Base-by-base conservation (phyloP, 2,797 vertebrate genomes). In the Sebastes nivosus region DNA sequence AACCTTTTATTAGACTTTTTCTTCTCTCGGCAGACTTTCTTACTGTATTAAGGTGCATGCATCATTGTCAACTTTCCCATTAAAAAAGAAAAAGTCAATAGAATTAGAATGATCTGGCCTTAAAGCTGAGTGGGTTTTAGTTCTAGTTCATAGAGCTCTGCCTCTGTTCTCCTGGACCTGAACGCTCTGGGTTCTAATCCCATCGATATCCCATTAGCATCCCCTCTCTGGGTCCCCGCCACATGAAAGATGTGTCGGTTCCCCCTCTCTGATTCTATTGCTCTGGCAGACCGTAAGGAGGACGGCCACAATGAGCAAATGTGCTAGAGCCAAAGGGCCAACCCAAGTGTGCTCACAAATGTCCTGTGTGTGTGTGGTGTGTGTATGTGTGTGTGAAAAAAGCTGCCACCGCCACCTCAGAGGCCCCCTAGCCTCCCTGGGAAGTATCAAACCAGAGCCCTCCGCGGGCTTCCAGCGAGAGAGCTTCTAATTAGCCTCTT, bases 401-500 rank as follows among this genome's bases (percentile, higher is more conserved):
- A 83, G 77, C 87, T 84, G 84, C 91, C 89, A 78, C 87, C 25
- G 72, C 89, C 87, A 91, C 93, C 93, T 93, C 89, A 67, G 93
- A 93, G 93, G 93, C 93, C 93, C 93, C 93, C 77, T 60, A 93
- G 92, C 90, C 92, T 94, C 95, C 94, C 94, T 95, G 94, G 95
- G 94, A 96, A 96, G 95, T 95, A 95, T 96, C 95, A 95, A 95
- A 95, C 94, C 92, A 77, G 93, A 94, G 88, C 90, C 90, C 93
- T 95, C 90, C 67, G 87, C 83, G 69, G 93, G 91, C 93, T 95
- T 93, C 93, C 90, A 93, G 91, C 22, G 69, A 94, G 94, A 92
- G 94, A 94, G 91, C 89, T 92, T 94, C 94, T 96, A 94, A 94
- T 96, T 96, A 96, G 94, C 94, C 94, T 92, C 94, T 97, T 96